Evolutionary conservation across 2,888 invertebrate genomes (phyloP).

Genomic region (Sipha maydis): DNA sequence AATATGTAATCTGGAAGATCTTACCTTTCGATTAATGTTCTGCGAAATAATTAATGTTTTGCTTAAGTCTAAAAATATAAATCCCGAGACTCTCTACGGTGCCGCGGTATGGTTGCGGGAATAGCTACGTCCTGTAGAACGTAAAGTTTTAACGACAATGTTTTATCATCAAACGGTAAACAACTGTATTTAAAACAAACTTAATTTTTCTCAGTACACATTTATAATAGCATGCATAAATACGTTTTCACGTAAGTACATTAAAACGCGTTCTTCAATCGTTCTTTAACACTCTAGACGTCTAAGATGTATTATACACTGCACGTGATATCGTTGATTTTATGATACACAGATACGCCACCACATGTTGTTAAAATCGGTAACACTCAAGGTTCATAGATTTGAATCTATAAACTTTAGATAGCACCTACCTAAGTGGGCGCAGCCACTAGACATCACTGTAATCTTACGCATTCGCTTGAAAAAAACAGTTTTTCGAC

Average conservation of each 20-base stretch:
- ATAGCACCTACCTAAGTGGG: too few species aligned
- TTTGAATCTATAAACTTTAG: too few species aligned
- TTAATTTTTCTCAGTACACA: background rate
- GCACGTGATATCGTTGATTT: too few species aligned
- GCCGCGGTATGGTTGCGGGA: background rate
- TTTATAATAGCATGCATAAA: background rate
- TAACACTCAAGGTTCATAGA: too few species aligned
- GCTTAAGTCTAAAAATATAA: background rate
- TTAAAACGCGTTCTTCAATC: background rate
- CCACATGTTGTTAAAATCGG: too few species aligned
- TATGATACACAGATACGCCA: too few species aligned
- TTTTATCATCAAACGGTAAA: background rate
- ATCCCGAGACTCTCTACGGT: background rate
- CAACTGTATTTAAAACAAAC: constrained; percentile 1
- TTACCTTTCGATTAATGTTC: background rate
- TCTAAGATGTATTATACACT: too few species aligned
- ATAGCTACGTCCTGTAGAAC: background rate
- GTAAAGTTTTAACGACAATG: constrained; percentile 4
- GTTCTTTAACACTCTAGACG: too few species aligned
- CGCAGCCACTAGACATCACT: too few species aligned
- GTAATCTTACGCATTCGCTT: too few species aligned
- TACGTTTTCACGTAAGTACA: background rate
- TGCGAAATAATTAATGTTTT: background rate
- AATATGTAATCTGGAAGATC: background rate
- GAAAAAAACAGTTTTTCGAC: too few species aligned